Conservation (phyloP, 1,140 invertebrate species). For the Triops cancriformis region DNA sequence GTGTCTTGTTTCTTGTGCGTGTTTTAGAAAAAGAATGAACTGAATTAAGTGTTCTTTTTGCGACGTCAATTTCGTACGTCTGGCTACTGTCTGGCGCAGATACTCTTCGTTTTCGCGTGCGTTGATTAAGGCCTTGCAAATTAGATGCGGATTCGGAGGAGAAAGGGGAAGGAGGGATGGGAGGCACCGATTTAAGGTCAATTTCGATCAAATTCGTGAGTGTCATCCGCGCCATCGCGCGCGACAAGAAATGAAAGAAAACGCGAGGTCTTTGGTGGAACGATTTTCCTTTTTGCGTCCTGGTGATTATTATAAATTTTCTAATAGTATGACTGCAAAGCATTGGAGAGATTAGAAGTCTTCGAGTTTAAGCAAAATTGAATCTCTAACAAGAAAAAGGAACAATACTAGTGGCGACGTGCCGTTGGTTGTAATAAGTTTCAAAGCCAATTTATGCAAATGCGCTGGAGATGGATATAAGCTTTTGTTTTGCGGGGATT, state of each 20-base stretch:
- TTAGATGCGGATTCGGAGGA: not conserved
- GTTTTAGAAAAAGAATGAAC: not conserved
- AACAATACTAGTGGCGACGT: not conserved
- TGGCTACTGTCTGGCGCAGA: constrained; percentile 8
- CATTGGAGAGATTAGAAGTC: not conserved
- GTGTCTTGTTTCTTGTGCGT: not conserved
- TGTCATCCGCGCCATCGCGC: too few species aligned
- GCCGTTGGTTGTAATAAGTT: constrained; percentile 9
- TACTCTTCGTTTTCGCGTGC: not conserved
- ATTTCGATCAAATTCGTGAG: too few species aligned
- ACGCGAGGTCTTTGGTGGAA: too few species aligned
- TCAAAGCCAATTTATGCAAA: constrained; percentile 8
- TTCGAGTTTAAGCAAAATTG: not conserved
- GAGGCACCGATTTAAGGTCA: too few species aligned
- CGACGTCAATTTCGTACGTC: not conserved
- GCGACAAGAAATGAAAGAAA: too few species aligned
- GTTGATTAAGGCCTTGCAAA: not conserved
- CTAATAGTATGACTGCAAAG: too few species aligned
- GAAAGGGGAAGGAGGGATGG: too few species aligned
- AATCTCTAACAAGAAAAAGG: not conserved
- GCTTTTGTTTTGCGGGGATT: not conserved
- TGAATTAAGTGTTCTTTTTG: not conserved
- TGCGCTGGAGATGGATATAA: not conserved
- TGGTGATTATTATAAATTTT: too few species aligned
- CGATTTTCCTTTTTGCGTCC: too few species aligned